Base-by-base conservation (phyloP, 2,113 vertebrate genomes). In the Chamaea fasciata region DNA sequence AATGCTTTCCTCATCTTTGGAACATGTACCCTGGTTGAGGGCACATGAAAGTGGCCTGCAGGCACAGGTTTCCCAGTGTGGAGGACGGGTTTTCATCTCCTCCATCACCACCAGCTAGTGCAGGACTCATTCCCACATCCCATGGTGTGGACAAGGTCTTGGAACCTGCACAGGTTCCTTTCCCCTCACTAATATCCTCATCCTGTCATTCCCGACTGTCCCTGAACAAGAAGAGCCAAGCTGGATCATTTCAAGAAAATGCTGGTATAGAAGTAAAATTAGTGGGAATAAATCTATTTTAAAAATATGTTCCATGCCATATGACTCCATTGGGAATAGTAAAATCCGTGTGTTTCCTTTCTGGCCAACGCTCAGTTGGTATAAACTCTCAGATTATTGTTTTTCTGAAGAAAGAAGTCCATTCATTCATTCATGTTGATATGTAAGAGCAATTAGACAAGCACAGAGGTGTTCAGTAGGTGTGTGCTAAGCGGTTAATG, bases 261-360 rank as follows among this genome's bases (percentile, higher is more conserved):
- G 49, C 33, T 67, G 47, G 30, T 71, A 52, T 53, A 20, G 8
- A 75, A 62, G 20, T 80, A 75, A 84, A 91, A 83, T 39, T 31
- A 71, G 9, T 28, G 52, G 68, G 64, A 94, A 92, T 86, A 87
- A 71, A 75, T 83, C 86, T 96, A 78, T 97, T 91, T 92, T 9
- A 37, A 93, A 91, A 92, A 35, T 37, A 56, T 92, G 60, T 92
- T 94, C 85, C 86, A 74, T 90, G 79, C 75, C 37, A 55, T 46
- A 9, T 27, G 30, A 42, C 52, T 86, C 90, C 63, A 35, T 0
- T 56, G 68, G 64, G 94, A 76, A 35, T 82, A 89, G 69, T 89
- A 71, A 90, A 89, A 87, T 78, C 47, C 53, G 22, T 83, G 59
- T 30, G 41, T 92, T 90, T 95, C 76, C 86, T 70, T 83, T 78